Percentiles rank a stretch among this genome's conserved stretches.
phyloP scores from a whole-genome alignment of 2,797 vertebrate genomes.

The Galago senegalensis region DNA sequence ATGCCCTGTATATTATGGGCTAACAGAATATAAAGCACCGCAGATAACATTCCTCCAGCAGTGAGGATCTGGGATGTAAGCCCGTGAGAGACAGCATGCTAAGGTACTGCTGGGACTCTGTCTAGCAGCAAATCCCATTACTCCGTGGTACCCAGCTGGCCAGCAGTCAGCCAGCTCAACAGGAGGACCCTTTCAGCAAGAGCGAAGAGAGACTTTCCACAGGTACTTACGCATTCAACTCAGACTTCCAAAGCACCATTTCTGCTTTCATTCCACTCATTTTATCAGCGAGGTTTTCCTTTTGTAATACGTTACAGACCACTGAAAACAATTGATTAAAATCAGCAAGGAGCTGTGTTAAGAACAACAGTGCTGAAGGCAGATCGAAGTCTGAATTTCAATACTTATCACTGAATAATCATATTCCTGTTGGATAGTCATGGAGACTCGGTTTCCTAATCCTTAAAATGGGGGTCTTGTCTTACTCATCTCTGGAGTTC shows the following conservation, averaged over 20 bases:
- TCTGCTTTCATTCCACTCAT: neutral
- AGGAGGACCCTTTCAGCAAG: neutral
- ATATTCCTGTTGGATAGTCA: neutral
- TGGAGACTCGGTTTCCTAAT: neutral
- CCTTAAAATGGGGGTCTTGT: neutral
- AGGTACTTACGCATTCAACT: neutral
- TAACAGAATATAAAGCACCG: slow-evolving; percentile 56
- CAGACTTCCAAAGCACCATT: neutral
- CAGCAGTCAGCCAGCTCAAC: neutral
- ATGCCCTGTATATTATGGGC: slow-evolving; percentile 42
- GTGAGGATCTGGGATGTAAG: slow-evolving; percentile 40
- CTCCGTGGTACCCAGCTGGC: neutral
- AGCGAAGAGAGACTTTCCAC: neutral
- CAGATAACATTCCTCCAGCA: slow-evolving; percentile 1
- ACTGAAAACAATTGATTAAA: neutral
- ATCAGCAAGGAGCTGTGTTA: neutral
- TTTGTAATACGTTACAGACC: neutral
- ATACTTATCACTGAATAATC: neutral
- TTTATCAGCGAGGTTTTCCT: neutral
- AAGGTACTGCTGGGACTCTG: neutral
- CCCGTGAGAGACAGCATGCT: neutral
- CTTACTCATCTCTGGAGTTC: neutral
- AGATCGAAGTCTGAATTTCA: neutral
- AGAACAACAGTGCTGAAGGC: neutral
- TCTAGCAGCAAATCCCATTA: neutral